Base-by-base conservation (phyloP, 2,797 vertebrate genomes). In the Molothrus ater region DNA sequence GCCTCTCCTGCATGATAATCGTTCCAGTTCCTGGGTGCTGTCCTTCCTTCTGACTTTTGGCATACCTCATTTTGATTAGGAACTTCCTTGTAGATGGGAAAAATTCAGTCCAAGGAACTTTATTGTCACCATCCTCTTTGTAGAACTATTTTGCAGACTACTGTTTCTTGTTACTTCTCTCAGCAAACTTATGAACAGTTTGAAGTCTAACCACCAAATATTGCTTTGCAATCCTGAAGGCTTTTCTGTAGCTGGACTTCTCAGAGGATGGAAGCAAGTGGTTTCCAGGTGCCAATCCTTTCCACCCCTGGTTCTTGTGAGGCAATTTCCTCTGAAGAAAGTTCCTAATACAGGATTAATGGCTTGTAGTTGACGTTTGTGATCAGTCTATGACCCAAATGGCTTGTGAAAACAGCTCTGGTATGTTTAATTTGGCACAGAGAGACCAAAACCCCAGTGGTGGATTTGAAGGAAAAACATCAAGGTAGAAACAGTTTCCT, bases 351-450 rank as follows among this genome's bases (percentile, higher is more conserved):
- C 48, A 80, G 13, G 10, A 61, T 64, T 91, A 78, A 83, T 83
- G 80, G 47, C 75, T 83, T 78, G 42, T 53, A 74, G 79, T 88
- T 88, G 69, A 72, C 1, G 0, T 81, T 83, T 82, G 26, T 29
- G 21, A 83, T 80, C 72, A 38, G 6, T 48, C 7, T 47, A 31
- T 57, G 74, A 17, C 15, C 10, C 19, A 83, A 56, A 57, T 18
- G 57, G 47, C 32, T 83, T 74, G 14, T 65, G 57, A 54, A 94
- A 90, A 66, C 4, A 25, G 34, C 25, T 71, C 34, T 92, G 79
- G 45, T 92, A 42, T 93, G 79, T 92, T 92, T 95, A 45, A 45
- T 51, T 80, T 95, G 74, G 56, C 89, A 45, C 26, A 22, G 32
- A 74, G 87, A 60, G 61, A 89, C 57, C 32, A 71, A 36, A 85